Evolutionary conservation across 2,113 vertebrate genomes (phyloP).

Genomic region (Boulengeromyrus knoepffleri): DNA sequence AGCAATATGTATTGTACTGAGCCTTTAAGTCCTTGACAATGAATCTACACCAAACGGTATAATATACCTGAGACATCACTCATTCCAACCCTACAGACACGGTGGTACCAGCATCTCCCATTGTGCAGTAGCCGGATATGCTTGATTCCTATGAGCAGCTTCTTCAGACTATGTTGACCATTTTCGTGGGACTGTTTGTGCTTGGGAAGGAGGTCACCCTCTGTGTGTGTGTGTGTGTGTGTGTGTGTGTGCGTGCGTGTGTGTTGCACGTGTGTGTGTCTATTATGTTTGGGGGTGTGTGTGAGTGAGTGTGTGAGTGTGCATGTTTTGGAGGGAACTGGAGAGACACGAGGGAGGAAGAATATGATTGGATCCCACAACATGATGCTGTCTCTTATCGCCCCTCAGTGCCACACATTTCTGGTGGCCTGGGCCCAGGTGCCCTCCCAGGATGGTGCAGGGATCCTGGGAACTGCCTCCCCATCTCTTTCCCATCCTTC

Average conservation of each 20-base stretch:
- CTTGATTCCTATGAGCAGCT: constrained; percentile 36
- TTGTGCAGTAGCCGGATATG: no score
- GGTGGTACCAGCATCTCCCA: background rate
- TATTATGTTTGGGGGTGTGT: background rate
- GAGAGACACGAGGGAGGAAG: constrained; percentile 26
- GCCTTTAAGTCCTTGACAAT: background rate
- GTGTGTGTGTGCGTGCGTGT: constrained; percentile 9
- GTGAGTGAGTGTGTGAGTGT: background rate
- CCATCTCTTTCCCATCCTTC: constrained; percentile 46
- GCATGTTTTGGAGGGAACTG: constrained; percentile 22
- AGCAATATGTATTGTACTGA: background rate
- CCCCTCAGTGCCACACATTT: constrained; percentile 7
- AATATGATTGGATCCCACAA: constrained; percentile 25
- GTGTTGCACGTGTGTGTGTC: constrained; percentile 6
- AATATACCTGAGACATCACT: background rate
- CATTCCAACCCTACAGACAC: background rate
- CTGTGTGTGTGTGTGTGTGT: constrained; percentile 15
- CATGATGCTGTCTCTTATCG: constrained; percentile 36
- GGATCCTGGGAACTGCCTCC: constrained; percentile 60
- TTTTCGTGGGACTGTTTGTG: constrained; percentile 55
- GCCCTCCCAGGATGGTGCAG: constrained; percentile 30
- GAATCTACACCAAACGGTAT: background rate
- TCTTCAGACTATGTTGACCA: constrained; percentile 38
- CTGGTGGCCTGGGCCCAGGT: constrained; percentile 50
- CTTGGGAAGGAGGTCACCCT: constrained; percentile 56